Evolutionary conservation across 2,113 vertebrate species (phyloP).

Genomic region (Glareola pratincola): DNA sequence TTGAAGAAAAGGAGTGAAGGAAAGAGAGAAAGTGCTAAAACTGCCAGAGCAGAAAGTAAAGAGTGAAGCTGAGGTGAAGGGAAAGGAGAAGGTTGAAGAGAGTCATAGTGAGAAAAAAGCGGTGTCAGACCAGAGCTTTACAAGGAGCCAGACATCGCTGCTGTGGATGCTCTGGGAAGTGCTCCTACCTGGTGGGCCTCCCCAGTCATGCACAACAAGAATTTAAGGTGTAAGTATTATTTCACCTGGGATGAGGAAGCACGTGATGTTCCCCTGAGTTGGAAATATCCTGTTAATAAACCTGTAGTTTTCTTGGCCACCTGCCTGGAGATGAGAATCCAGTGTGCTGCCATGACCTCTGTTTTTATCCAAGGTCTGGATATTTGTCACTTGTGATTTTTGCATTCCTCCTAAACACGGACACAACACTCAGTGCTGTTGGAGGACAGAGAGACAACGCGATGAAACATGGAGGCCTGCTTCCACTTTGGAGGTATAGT

Average conservation of each 20-base stretch:
- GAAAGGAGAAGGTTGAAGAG: background rate
- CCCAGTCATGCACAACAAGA: background rate
- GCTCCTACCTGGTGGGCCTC: background rate
- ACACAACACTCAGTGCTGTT: background rate
- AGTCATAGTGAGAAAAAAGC: background rate
- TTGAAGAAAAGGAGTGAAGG: background rate
- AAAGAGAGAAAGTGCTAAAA: background rate
- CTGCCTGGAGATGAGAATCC: background rate
- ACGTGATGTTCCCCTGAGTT: background rate
- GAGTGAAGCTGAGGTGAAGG: background rate
- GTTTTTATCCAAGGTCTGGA: background rate
- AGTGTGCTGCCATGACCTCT: background rate
- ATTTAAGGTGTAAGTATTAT: background rate
- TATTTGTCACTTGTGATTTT: background rate
- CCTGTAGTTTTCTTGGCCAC: background rate
- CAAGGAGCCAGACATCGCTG: background rate
- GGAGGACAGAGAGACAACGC: background rate
- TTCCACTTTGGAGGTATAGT: background rate
- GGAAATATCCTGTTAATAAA: background rate
- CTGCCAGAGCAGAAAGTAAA: background rate
- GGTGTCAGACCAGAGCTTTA: background rate
- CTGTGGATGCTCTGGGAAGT: background rate
- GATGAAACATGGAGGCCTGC: accelerated
- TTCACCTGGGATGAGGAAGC: background rate
- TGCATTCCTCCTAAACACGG: background rate